A percentile compares a stretch with the other conserved stretches of the same genome.
Conservation (phyloP, 2,888 invertebrate species). For the Mythimna impura region DNA sequence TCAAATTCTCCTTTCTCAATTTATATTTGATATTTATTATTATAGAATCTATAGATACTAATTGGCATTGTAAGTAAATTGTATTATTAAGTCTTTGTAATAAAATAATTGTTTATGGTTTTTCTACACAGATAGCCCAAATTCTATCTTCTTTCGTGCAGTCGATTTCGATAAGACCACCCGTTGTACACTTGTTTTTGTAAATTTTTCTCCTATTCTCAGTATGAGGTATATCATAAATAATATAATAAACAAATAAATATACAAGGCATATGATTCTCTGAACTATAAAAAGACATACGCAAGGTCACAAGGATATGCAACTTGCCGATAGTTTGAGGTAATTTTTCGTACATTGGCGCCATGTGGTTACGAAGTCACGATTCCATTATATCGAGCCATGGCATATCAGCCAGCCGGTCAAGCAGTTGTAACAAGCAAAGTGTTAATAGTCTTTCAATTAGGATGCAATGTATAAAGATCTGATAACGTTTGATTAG, state of each 20-base stretch:
- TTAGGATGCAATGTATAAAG: conserved; percentile 14
- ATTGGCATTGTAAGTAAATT: too few species aligned
- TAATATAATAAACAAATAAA: not conserved
- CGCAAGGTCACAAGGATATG: not conserved
- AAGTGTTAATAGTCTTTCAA: conserved; percentile 29
- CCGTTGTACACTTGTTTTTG: too few species aligned
- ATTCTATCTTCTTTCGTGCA: too few species aligned
- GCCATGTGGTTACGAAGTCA: conserved; percentile 17
- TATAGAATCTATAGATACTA: too few species aligned
- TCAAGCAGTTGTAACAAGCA: conserved; percentile 13
- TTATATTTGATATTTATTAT: too few species aligned
- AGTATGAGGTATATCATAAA: too few species aligned
- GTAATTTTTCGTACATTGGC: conserved; percentile 17
- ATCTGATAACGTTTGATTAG: conserved; percentile 37
- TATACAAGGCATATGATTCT: not conserved
- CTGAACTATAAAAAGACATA: not conserved
- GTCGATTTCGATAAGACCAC: too few species aligned
- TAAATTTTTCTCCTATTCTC: too few species aligned
- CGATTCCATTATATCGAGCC: conserved; percentile 14
- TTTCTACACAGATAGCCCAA: too few species aligned
- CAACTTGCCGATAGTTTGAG: not conserved
- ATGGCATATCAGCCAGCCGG: conserved; percentile 27
- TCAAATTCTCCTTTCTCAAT: too few species aligned
- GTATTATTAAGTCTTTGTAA: too few species aligned
- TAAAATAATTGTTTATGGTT: too few species aligned